These are phyloP conservation scores for Rhinatrema bivittatum DNA, from an alignment of 2,797 vertebrate genomes.

Conservation along the genomic window DNA sequence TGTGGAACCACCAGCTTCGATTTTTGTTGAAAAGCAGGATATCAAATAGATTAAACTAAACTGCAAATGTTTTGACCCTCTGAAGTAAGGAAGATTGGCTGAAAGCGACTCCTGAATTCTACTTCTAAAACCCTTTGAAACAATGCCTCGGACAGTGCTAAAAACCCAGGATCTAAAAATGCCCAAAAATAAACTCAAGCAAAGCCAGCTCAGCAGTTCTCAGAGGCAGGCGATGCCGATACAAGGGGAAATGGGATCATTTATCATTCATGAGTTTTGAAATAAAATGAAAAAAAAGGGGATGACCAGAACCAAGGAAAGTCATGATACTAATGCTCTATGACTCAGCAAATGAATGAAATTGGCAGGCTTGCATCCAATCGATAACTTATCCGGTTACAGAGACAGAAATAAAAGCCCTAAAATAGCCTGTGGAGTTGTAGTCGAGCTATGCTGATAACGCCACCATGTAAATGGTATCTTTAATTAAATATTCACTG, in stretches of 20 bases:
- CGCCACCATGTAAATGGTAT: no score
- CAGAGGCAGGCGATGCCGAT: constrained; percentile 29
- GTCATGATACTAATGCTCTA: constrained; percentile 4
- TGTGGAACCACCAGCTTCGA: no score
- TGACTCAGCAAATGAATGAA: constrained; percentile 19
- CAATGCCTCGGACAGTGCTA: constrained; percentile 27
- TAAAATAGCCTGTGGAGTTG: neutral
- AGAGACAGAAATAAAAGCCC: neutral
- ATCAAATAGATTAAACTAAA: no score
- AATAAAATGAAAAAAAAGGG: constrained; percentile 27
- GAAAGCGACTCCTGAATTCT: constrained; percentile 49
- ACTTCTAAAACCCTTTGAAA: constrained; percentile 52
- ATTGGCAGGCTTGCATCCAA: constrained; percentile 11
- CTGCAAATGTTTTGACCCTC: no score
- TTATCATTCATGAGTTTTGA: constrained; percentile 41
- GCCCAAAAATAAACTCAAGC: constrained; percentile 34
- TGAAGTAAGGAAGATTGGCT: constrained; percentile 16
- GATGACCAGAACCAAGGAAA: constrained; percentile 26
- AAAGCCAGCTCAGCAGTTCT: constrained; percentile 27
- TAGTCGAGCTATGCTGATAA: no score
- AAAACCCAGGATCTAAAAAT: constrained; percentile 27
- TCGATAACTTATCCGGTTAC: constrained; percentile 20
- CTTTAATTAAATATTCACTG: no score
- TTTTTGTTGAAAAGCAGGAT: no score
- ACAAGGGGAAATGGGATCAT: constrained; percentile 36